Base-by-base conservation (phyloP, 1,140 invertebrate species). In the Hirudo medicinalis region DNA sequence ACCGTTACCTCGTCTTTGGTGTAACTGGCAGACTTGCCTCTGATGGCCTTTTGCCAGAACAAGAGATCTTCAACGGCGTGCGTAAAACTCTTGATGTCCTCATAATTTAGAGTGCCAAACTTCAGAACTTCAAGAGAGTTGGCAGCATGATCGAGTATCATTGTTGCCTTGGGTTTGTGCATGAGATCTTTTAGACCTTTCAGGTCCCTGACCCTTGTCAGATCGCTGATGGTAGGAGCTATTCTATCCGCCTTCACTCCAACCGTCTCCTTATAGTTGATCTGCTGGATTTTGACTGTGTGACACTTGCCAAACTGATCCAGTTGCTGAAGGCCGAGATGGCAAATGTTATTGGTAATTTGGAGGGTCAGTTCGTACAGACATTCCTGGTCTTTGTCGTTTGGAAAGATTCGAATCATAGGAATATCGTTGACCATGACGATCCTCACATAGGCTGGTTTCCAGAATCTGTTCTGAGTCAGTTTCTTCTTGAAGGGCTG, bases 231-330 rank as follows among this genome's bases (percentile, higher is more conserved):
- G 13, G 72, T 75, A 29, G 73, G 71, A 29, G 91, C 91, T 54
- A 97, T 92, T 80, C 97, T 92, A 17, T 95, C 96, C 0, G 94
- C 91, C 76, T 94, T 84, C 19, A 99, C 91, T 5, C 96, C 96
- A 0, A 97, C 93, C 36, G 94, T 85, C 80, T 99, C 96, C 80
- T 97, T 97, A 82, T 99, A 99, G 81, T 97, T 95, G 43, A 98
- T 90, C 79, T 97, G 97, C 79, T 98, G 94, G 57, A 99, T 83
- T 82, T 99, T 99, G 20, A 97, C 87, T 0, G 96, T 99, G 82
- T 99, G 97, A 76, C 99, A 98, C 84, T 99, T 99, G 6, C 94
- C 94, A 81, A 90, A 99, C 78, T 95, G 90, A 84, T 99, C 96
- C 80, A 91, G 97, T 81, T 97, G 94, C 82, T 97, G 94, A 32